Evolutionary conservation across 2,888 invertebrate species (phyloP).

Genomic region (Heliothis peltigera): DNA sequence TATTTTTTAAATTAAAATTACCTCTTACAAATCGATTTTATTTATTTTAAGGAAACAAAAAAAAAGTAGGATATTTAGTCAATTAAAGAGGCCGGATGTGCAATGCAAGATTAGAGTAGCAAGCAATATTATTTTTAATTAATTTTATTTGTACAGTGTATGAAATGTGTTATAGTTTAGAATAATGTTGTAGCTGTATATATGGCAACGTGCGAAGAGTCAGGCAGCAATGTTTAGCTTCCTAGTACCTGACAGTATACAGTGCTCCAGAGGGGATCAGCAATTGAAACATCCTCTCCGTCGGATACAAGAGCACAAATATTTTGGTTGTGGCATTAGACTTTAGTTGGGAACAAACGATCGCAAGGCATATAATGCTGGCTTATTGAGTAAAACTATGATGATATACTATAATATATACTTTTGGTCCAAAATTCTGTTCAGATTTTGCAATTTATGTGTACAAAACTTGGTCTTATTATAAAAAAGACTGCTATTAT

Average conservation of each 20-base stretch:
- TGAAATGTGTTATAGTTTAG: no score
- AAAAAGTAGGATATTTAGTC: conserved; percentile 49
- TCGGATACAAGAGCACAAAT: conserved; percentile 72
- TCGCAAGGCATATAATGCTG: conserved; percentile 49
- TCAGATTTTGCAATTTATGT: no score
- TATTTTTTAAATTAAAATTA: conserved; percentile 36
- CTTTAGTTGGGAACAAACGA: conserved; percentile 81
- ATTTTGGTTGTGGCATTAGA: conserved; percentile 68
- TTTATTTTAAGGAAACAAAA: conserved; percentile 39
- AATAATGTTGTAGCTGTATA: conserved; percentile 53
- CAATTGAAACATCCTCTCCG: conserved; percentile 68
- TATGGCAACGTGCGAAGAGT: conserved; percentile 72
- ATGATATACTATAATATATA: no score
- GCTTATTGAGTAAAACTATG: background rate
- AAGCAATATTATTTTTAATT: conserved; percentile 11
- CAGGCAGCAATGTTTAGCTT: conserved; percentile 86
- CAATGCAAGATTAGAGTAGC: conserved; percentile 85
- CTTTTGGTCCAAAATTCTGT: no score
- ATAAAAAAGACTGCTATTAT: no score
- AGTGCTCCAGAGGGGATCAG: conserved; percentile 82
- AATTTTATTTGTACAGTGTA: no score
- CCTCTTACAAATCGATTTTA: conserved; percentile 61
- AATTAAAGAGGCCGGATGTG: conserved; percentile 84
- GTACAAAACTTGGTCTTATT: no score
- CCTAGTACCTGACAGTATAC: conserved; percentile 88